A percentile compares a stretch with the other conserved stretches of the same genome.
Conservation (phyloP, 2,888 invertebrate genomes). For the Choreutis nemorana region DNA sequence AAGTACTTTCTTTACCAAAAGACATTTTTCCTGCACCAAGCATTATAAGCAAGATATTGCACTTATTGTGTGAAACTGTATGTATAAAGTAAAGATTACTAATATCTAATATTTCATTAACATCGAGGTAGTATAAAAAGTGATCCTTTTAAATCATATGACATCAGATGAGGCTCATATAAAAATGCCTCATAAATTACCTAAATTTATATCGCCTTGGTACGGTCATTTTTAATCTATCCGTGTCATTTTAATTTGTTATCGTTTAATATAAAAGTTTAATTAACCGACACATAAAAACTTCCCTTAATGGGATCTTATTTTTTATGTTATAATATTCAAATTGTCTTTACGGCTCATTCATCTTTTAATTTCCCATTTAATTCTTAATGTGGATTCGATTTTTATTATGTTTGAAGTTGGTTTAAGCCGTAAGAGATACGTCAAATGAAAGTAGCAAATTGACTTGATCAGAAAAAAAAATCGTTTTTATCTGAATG, state of each 20-base stretch:
- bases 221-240: conserved; percentile 50
- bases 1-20: too few relatives aligned
- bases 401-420: conserved; percentile 16
- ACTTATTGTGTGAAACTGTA: too few relatives aligned
- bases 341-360: conserved; percentile 36
- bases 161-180: conserved; percentile 35
- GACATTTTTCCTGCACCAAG: too few relatives aligned
- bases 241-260: conserved; percentile 49
- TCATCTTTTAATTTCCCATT: conserved; percentile 40
- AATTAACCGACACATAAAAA: conserved; percentile 56
- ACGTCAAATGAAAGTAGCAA: too few relatives aligned
- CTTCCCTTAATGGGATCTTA: conserved; percentile 43
- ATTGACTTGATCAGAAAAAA: too few relatives aligned
- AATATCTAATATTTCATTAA: too few relatives aligned
- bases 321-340: conserved; percentile 46
- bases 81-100: too few relatives aligned
- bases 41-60: too few relatives aligned
- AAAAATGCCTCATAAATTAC: conserved; percentile 45
- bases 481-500: too few relatives aligned
- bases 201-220: conserved; percentile 53
- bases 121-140: too few relatives aligned
- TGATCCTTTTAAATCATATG: conserved; percentile 24
- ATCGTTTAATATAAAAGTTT: conserved; percentile 56
- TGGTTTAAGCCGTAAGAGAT: conserved; percentile 14
- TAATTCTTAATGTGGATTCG: too few relatives aligned